A percentile compares a stretch with the other conserved stretches of the same genome.
These are phyloP conservation scores for Lasioglossum marginatum DNA, from an alignment of 2,888 invertebrate species.

Conservation along the genomic window DNA sequence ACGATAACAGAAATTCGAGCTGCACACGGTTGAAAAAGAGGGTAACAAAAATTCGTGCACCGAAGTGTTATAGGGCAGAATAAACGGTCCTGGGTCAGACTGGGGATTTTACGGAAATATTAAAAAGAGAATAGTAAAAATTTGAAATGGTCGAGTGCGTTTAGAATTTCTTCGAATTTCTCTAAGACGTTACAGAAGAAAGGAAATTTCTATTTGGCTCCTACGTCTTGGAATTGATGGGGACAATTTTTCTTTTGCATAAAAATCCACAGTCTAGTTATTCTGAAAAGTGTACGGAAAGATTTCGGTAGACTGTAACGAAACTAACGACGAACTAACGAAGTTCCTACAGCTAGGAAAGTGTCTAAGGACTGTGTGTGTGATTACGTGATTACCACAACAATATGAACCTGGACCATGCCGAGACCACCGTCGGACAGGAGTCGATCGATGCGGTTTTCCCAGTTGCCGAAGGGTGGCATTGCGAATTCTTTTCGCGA, in stretches of 20 bases:
- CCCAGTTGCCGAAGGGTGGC: neutral
- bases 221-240: no score
- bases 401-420: conserved; percentile 42
- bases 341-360: neutral
- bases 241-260: neutral
- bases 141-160: no score
- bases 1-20: neutral
- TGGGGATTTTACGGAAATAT: neutral
- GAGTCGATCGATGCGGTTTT: conserved; percentile 33
- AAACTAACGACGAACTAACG: neutral
- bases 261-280: neutral
- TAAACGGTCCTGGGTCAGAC: no score
- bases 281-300: neutral
- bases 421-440: conserved; percentile 28
- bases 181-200: neutral
- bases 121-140: neutral
- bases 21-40: neutral
- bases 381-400: conserved; percentile 54
- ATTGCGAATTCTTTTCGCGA: neutral
- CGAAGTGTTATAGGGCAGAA: no score
- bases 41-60: neutral
- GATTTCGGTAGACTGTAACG: no score
- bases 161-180: neutral
- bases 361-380: neutral
- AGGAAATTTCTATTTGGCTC: no score